A percentile compares a stretch with the other conserved stretches of the same genome.
phyloP scores from a whole-genome alignment of 2,797 vertebrate genomes.

The Coluber constrictor region DNA sequence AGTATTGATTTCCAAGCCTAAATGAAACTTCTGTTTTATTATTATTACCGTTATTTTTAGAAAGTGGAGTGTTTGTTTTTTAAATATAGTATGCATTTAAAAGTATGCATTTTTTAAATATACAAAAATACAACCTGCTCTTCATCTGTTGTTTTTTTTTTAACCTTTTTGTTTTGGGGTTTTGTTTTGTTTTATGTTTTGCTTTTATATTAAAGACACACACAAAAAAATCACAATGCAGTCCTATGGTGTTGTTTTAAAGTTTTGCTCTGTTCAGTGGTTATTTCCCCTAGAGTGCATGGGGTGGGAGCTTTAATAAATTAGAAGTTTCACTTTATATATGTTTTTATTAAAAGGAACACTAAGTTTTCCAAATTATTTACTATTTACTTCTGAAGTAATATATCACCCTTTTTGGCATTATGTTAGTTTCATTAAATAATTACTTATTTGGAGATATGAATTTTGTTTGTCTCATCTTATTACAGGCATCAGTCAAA shows the following conservation, averaged over 20 bases:
- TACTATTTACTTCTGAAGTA: constrained; percentile 56
- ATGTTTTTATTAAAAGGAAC: constrained; percentile 49
- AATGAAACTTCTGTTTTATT: constrained; percentile 64
- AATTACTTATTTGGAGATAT: constrained; percentile 62
- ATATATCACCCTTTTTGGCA: constrained; percentile 58
- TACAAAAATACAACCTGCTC: constrained; percentile 92
- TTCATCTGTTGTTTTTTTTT: constrained; percentile 79
- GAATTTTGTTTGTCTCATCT: constrained; percentile 59
- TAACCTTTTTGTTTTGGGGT: constrained; percentile 57
- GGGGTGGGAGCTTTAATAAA: not conserved
- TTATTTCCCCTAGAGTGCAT: not conserved
- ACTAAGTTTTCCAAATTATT: constrained; percentile 39
- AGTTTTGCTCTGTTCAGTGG: not conserved
- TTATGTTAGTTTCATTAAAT: constrained; percentile 69
- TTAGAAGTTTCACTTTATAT: constrained; percentile 44
- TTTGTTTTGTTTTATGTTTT: constrained; percentile 45
- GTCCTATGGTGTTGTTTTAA: constrained; percentile 50
- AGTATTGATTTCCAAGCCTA: constrained; percentile 34
- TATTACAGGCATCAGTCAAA: constrained; percentile 62
- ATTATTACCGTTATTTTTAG: constrained; percentile 22
- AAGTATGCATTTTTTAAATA: constrained; percentile 57
- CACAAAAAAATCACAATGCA: constrained; percentile 49
- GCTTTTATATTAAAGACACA: constrained; percentile 31
- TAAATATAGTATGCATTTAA: constrained; percentile 10
- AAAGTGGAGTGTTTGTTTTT: constrained; percentile 67